Percentiles rank a stretch among this genome's conserved stretches.
phyloP scores from a whole-genome alignment of 2,888 invertebrate species.

The Sialis fuliginosa region DNA sequence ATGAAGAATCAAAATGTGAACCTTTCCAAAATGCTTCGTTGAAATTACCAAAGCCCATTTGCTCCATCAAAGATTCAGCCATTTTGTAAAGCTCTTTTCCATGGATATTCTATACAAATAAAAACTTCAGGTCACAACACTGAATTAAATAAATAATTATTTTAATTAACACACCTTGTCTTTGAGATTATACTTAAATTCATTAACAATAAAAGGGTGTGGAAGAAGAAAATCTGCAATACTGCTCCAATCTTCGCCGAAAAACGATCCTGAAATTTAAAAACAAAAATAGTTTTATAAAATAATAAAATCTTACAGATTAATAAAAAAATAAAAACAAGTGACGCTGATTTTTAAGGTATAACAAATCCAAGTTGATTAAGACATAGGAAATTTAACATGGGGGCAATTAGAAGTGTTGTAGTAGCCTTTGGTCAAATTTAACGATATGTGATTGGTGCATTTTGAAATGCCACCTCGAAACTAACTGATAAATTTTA shows the following conservation, averaged over 20 bases:
- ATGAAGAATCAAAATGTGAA: conserved; percentile 22
- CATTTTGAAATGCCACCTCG: too few relatives aligned
- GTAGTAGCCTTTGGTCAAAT: too few relatives aligned
- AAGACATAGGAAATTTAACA: too few relatives aligned
- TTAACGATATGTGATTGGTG: too few relatives aligned
- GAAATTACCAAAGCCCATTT: conserved; percentile 28
- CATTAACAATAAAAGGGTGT: conserved; percentile 24
- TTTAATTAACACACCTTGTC: conserved; percentile 13
- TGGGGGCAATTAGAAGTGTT: too few relatives aligned
- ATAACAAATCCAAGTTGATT: too few relatives aligned
- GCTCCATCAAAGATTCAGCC: conserved; percentile 27
- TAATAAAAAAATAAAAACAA: too few relatives aligned
- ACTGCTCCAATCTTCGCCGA: conserved; percentile 40
- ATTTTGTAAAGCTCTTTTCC: conserved; percentile 29
- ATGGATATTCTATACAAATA: conserved; percentile 26
- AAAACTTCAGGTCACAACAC: neutral
- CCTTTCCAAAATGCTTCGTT: conserved; percentile 28
- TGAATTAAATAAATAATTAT: neutral
- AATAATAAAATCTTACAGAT: too few relatives aligned
- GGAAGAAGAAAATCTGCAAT: conserved; percentile 34
- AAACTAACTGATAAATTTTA: too few relatives aligned
- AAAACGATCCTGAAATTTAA: conserved; percentile 29
- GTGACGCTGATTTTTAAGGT: too few relatives aligned
- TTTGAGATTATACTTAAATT: conserved; percentile 15
- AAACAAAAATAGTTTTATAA: neutral